These are phyloP conservation scores for Psococerastis gibbosa DNA, from an alignment of 2,888 invertebrate genomes.

Conservation along the genomic window DNA sequence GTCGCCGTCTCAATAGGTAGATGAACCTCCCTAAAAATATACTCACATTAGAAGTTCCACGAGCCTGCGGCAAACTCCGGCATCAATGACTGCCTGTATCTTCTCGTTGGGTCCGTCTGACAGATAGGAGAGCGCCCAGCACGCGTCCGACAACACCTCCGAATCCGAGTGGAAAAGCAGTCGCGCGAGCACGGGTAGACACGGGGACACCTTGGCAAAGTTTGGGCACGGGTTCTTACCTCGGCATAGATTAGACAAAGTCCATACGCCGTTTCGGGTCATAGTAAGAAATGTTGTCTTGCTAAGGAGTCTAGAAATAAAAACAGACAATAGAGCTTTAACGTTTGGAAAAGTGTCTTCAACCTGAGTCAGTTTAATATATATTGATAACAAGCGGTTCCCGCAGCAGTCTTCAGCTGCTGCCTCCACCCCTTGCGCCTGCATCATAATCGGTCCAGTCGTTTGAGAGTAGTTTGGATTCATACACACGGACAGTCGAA, in stretches of 20 bases:
- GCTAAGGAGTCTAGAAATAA: conserved; percentile 49
- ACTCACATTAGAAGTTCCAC: conserved; percentile 44
- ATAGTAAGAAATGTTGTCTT: conserved; percentile 66
- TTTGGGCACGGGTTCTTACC: conserved; percentile 94
- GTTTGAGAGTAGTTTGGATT: too few species aligned
- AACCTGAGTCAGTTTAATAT: too few species aligned
- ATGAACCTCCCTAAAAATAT: too few species aligned
- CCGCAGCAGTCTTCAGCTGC: too few species aligned
- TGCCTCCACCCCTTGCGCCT: too few species aligned
- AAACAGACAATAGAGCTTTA: conserved; percentile 7
- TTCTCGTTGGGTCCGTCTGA: conserved; percentile 95
- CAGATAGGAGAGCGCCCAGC: conserved; percentile 88
- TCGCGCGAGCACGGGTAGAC: conserved; percentile 71
- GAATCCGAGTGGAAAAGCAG: conserved; percentile 72
- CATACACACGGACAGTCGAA: too few species aligned
- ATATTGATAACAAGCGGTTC: too few species aligned
- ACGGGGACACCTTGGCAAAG: conserved; percentile 61
- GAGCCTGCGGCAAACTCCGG: conserved; percentile 73
- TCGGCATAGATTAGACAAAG: conserved; percentile 88
- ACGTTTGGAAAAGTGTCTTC: too few species aligned
- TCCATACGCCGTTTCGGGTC: conserved; percentile 97
- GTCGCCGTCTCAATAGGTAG: too few species aligned
- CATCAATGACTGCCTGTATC: conserved; percentile 92
- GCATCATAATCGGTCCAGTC: too few species aligned
- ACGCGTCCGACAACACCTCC: conserved; percentile 83